Evolutionary conservation across 2,797 vertebrate genomes (phyloP).

Genomic region (Ictinia mississippiensis): DNA sequence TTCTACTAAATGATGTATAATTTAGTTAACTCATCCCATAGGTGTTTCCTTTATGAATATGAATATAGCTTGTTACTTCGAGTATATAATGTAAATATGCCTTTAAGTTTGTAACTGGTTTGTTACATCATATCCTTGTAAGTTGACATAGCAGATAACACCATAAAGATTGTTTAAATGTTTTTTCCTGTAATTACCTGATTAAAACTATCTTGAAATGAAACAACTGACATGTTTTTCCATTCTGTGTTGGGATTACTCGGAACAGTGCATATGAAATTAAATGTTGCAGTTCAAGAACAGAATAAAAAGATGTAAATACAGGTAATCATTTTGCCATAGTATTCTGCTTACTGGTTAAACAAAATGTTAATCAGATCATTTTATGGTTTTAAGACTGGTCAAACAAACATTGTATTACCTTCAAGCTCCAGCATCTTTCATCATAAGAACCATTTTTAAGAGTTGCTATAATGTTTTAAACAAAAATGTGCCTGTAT

Average conservation of each 20-base stretch:
- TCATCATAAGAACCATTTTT: not conserved
- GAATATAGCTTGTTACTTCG: slow-evolving; percentile 90
- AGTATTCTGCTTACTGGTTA: not conserved
- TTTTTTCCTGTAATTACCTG: slow-evolving; percentile 71
- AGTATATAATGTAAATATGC: slow-evolving; percentile 97
- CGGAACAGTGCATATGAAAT: not conserved
- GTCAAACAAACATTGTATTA: not conserved
- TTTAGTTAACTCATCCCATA: slow-evolving; percentile 90
- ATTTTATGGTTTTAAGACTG: not conserved
- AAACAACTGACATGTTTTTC: slow-evolving; percentile 59
- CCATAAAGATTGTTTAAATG: slow-evolving; percentile 91
- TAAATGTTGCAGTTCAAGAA: not conserved
- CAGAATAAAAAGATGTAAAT: not conserved
- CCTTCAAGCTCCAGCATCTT: not conserved
- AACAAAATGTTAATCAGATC: not conserved
- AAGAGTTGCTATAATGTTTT: not conserved
- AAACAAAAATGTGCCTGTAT: not conserved
- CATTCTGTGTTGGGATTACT: slow-evolving; percentile 52
- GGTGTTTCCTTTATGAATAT: slow-evolving; percentile 86
- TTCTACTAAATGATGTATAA: slow-evolving; percentile 89
- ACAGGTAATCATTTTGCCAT: not conserved
- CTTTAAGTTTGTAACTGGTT: slow-evolving; percentile 92
- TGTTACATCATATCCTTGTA: slow-evolving; percentile 94
- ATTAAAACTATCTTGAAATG: slow-evolving; percentile 79
- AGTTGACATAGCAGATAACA: slow-evolving; percentile 92